Conservation (phyloP, 2,113 vertebrate genomes). For the Nansenia antarctica region DNA sequence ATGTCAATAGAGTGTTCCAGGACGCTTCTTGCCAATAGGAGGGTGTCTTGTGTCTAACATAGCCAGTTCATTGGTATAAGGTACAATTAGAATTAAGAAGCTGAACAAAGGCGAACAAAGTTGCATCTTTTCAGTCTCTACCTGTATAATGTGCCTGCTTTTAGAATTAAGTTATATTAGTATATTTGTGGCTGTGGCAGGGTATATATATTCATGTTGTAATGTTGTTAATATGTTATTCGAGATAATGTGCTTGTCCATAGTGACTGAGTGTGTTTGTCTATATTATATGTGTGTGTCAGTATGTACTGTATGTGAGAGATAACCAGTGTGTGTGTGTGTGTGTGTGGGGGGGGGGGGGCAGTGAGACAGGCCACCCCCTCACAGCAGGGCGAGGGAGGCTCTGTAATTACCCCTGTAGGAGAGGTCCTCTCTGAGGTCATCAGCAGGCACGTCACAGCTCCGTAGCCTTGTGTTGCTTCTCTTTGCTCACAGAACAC, state of each 20-base stretch:
- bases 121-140: too few relatives aligned
- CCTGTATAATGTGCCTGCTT: neutral
- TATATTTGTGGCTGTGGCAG: neutral
- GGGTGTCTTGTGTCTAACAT: conserved; percentile 43
- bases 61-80: neutral
- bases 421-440: conserved; percentile 26
- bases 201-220: too few relatives aligned
- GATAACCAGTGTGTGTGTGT: neutral
- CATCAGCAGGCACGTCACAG: conserved; percentile 22
- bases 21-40: conserved; percentile 53
- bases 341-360: conserved; percentile 1
- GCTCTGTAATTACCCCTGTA: conserved; percentile 52
- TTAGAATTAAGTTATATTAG: neutral
- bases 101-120: too few relatives aligned
- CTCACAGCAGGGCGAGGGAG: conserved; percentile 15
- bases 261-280: neutral
- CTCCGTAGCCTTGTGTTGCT: conserved; percentile 5
- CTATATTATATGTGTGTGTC: neutral
- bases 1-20: conserved; percentile 72
- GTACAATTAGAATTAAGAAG: too few relatives aligned
- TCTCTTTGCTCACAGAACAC: conserved; percentile 14
- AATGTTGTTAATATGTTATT: neutral
- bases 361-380: conserved; percentile 7
- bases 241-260: neutral
- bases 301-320: neutral